Evolutionary conservation across 2,797 vertebrate genomes (phyloP).

Genomic region (Typhlichthys subterraneus): DNA sequence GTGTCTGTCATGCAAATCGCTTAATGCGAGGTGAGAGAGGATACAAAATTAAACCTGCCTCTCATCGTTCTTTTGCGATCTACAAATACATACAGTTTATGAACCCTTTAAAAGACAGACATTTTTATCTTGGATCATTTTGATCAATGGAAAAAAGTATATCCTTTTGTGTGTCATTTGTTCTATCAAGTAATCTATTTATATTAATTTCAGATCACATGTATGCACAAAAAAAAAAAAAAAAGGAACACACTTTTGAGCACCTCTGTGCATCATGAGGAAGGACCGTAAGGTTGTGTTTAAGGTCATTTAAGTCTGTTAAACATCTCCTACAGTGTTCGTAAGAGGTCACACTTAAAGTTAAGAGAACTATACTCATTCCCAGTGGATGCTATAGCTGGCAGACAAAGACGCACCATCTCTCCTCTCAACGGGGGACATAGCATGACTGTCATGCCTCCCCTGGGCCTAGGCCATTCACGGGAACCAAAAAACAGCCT

Average conservation of each 20-base stretch:
- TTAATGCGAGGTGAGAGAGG: conserved; percentile 16
- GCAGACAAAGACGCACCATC: conserved; percentile 56
- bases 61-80: too few relatives aligned
- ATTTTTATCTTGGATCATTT: too few relatives aligned
- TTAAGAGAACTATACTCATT: conserved; percentile 33
- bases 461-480: conserved; percentile 56
- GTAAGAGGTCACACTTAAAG: conserved; percentile 3
- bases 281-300: conserved; percentile 24
- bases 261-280: background rate
- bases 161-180: too few relatives aligned
- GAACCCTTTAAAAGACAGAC: conserved; percentile 6
- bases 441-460: conserved; percentile 55
- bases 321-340: conserved; percentile 38
- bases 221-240: too few relatives aligned
- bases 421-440: conserved; percentile 45
- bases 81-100: too few relatives aligned
- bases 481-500: conserved; percentile 49
- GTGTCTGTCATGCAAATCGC: conserved; percentile 44
- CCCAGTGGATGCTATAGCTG: conserved; percentile 31
- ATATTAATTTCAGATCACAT: too few relatives aligned
- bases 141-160: too few relatives aligned
- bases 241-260: too few relatives aligned
- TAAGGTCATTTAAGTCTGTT: conserved; percentile 40
- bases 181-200: too few relatives aligned
- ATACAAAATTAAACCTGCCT: conserved; percentile 1